Percentiles rank a stretch among this genome's conserved stretches.
Evolutionary conservation across 1,140 invertebrate species (phyloP).

Genomic region (Melitaea cinxia): DNA sequence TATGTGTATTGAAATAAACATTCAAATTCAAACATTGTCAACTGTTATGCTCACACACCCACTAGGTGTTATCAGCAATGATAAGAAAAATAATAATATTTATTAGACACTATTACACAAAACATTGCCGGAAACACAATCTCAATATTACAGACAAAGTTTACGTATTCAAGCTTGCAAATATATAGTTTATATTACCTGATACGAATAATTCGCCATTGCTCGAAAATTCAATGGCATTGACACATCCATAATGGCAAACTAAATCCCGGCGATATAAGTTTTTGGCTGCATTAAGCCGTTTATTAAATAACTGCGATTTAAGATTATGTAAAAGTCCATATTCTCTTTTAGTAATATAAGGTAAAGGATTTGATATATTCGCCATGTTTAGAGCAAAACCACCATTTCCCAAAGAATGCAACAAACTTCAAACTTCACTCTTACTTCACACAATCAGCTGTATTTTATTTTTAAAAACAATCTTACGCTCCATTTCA

Average conservation of each 20-base stretch:
- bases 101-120: background rate
- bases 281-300: conserved; percentile 85
- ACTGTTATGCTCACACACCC: conserved; percentile 19
- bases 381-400: conserved; percentile 72
- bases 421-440: conserved; percentile 54
- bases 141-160: background rate
- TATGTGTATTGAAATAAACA: background rate
- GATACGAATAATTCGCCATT: conserved; percentile 93
- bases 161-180: background rate
- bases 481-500: conserved; percentile 51
- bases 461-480: conserved; percentile 78
- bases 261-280: conserved; percentile 92
- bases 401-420: conserved; percentile 68
- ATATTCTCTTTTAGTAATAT: conserved; percentile 67
- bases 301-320: conserved; percentile 83
- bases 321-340: conserved; percentile 63
- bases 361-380: conserved; percentile 68
- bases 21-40: no score
- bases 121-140: background rate
- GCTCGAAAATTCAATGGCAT: conserved; percentile 96
- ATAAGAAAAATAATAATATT: conserved; percentile 21
- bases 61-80: conserved; percentile 10
- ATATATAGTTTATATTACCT: conserved; percentile 83
- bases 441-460: conserved; percentile 65
- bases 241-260: conserved; percentile 97